Evolutionary conservation across 2,113 vertebrate species (phyloP).

Genomic region (Podarcis cretensis): DNA sequence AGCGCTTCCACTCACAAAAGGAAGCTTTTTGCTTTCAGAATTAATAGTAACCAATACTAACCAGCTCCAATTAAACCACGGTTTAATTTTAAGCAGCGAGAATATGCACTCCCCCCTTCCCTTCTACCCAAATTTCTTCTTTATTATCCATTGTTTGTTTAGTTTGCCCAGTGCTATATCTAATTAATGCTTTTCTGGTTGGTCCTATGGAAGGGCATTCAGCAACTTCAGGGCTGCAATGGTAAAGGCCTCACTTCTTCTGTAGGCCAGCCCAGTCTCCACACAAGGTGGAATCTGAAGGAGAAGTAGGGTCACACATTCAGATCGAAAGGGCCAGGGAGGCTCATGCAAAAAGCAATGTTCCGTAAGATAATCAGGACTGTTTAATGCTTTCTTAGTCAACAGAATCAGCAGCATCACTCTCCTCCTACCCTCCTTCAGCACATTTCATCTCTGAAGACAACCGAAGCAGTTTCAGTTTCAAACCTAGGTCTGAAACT

Average conservation of each 20-base stretch:
- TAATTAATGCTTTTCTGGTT: neutral
- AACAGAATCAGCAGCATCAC: neutral
- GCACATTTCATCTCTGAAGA: neutral
- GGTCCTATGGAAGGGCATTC: neutral
- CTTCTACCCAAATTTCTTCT: neutral
- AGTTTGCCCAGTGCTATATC: neutral
- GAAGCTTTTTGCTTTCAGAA: neutral
- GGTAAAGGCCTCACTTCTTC: neutral
- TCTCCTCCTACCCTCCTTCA: neutral
- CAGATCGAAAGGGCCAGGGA: neutral
- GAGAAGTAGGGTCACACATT: neutral
- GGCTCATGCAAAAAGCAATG: neutral
- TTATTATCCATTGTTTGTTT: neutral
- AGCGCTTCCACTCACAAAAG: neutral
- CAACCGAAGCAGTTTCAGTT: neutral
- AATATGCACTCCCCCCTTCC: neutral
- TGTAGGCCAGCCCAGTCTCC: neutral
- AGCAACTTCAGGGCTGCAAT: neutral
- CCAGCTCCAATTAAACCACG: neutral
- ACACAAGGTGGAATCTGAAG: neutral
- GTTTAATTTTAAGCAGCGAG: neutral
- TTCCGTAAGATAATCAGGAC: neutral
- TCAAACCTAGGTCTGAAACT: neutral
- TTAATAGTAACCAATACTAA: neutral
- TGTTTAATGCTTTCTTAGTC: neutral